Evolutionary conservation across 2,113 vertebrate genomes (phyloP).

Genomic region (Myiopsitta monachus): DNA sequence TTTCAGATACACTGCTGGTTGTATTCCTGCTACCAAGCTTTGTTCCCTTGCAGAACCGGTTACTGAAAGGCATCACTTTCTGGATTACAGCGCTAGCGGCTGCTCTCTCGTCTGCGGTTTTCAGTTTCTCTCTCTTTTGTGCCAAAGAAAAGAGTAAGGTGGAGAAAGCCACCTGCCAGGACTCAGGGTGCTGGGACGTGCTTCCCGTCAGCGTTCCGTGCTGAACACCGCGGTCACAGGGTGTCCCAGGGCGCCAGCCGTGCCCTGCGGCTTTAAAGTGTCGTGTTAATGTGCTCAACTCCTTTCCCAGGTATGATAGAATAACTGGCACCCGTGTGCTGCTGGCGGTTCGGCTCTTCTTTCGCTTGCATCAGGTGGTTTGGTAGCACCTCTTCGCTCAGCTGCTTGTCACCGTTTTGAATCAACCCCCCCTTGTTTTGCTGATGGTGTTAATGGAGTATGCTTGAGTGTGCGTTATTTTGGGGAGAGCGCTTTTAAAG

Average conservation of each 20-base stretch:
- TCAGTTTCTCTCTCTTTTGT: not conserved
- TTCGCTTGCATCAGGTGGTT: accelerated
- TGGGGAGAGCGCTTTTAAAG: not conserved
- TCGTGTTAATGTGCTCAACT: constrained; percentile 35
- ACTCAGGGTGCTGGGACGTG: not conserved
- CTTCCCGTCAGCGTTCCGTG: not conserved
- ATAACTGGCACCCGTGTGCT: not conserved
- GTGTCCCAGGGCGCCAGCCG: not conserved
- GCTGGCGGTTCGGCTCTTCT: not conserved
- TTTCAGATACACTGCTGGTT: not conserved
- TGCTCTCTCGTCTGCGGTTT: not conserved
- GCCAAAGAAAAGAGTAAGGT: not conserved
- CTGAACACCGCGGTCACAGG: not conserved
- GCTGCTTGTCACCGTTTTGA: not conserved
- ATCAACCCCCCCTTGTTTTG: not conserved
- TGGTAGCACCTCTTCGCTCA: not conserved
- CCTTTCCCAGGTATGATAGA: not conserved
- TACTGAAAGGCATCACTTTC: not conserved
- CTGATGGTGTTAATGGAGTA: not conserved
- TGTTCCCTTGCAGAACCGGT: not conserved
- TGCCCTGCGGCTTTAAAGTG: constrained; percentile 21
- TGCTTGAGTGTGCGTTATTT: accelerated
- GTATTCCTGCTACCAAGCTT: not conserved
- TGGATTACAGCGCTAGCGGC: not conserved
- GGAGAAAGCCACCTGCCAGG: not conserved